Base-by-base conservation (phyloP, 2,797 vertebrate species). In the Darevskia mixta region DNA sequence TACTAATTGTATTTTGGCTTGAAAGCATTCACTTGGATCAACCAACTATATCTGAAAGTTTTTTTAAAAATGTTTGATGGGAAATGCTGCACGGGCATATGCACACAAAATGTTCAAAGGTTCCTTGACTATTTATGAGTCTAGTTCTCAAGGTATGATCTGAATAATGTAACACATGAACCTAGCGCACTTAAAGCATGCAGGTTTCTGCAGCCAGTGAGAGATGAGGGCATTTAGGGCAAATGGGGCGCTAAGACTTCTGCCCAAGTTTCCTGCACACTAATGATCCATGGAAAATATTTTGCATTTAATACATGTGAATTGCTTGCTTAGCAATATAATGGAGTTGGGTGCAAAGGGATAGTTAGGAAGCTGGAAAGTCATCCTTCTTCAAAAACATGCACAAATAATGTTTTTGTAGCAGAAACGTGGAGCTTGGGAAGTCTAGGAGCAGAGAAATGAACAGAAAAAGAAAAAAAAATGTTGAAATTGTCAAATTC, bases 21-120 rank as follows among this genome's bases (percentile, higher is more conserved):
- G 29, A 45, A 87, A 64, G 35, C 17, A 64, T 84, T 84, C 2
- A 3, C 41, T 84, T 10, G 79, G 41, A 91, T 76, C 72, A 9
- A 78, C 41, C 55, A 86, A 82, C 83, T 90, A 61, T 82, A 71
- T 83, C 4, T 87, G 69, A 8, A 89, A 87, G 69, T 49, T 49
- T 49, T 49, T 61, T 2, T 20, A 35, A 90, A 5, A 76, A 87
- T 4, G 0, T 0, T 90, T 71, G 87, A 11, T 23, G 9, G 43
- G 8, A 41, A 86, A 79, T 61, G 15, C 5, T 15, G 3, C 25
- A 55, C 0, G 3, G 8, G 20, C 0, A 89, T 85, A 73, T 86
- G 82, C 7, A 64, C 86, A 27, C 20, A 61, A 49, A 55, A 67
- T 35, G 41, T 29, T 20, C 41, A 77, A 35, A 87, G 41, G 7